Conservation (phyloP, 1,140 invertebrate species). For the Nymphalis io region DNA sequence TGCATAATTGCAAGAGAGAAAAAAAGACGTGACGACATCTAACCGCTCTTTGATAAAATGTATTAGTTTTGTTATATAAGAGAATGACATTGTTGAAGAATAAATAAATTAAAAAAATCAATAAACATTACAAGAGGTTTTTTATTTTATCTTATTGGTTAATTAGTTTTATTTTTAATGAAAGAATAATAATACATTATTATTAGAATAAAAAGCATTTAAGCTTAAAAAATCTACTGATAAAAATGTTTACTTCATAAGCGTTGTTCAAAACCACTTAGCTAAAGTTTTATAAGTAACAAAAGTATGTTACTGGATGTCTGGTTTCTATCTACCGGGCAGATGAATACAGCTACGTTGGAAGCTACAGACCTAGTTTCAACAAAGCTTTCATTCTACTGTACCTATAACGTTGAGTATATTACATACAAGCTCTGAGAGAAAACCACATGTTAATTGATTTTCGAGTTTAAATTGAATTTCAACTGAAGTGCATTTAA, state of each 20-base stretch:
- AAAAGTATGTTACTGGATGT: background rate
- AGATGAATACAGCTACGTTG: slow-evolving; percentile 22
- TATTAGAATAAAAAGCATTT: no score
- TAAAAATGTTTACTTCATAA: slow-evolving; percentile 8
- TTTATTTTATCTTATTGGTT: no score
- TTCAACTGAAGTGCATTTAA: slow-evolving; percentile 6
- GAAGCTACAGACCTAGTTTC: slow-evolving; percentile 25
- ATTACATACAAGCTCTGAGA: slow-evolving; percentile 13
- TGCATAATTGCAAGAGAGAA: no score
- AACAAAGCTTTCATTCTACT: slow-evolving; percentile 18
- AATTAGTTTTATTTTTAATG: no score
- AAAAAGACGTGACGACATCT: no score
- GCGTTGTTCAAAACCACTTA: slow-evolving; percentile 4
- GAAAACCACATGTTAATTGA: slow-evolving; percentile 26
- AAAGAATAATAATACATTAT: no score
- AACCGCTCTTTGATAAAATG: no score
- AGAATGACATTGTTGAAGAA: no score
- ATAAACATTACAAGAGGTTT: no score
- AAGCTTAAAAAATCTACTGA: background rate
- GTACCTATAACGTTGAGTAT: slow-evolving; percentile 5
- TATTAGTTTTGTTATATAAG: no score
- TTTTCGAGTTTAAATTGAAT: slow-evolving; percentile 19
- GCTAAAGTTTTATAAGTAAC: slow-evolving; percentile 9
- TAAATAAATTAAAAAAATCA: no score
- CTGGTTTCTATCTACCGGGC: slow-evolving; percentile 9